Conservation (phyloP, 2,888 invertebrate genomes). For the Archips crataeganus region DNA sequence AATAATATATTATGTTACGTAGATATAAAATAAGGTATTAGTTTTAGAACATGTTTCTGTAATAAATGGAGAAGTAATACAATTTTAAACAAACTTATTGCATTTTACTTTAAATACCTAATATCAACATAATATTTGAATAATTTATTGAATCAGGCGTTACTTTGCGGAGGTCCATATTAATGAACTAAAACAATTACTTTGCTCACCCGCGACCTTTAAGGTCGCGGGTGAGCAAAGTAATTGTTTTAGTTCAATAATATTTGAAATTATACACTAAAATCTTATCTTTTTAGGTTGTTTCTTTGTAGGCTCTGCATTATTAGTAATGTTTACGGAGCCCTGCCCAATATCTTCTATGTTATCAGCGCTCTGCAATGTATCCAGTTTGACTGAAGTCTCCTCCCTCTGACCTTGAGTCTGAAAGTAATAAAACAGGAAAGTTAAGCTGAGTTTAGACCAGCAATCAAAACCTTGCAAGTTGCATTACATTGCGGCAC, state of each 20-base stretch:
- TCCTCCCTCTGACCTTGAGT: slow-evolving; percentile 74
- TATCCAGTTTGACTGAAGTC: slow-evolving; percentile 75
- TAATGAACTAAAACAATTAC: no score
- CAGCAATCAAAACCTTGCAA: no score
- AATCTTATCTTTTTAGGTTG: slow-evolving; percentile 80
- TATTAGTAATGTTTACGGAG: slow-evolving; percentile 44
- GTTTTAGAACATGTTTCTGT: background rate
- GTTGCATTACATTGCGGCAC: no score
- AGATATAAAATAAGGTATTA: background rate
- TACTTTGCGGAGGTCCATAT: no score
- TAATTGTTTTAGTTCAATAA: no score
- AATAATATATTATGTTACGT: background rate
- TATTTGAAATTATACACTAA: slow-evolving; percentile 48
- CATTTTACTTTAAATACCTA: slow-evolving; percentile 10
- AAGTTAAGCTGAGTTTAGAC: no score
- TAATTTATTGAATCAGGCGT: no score
- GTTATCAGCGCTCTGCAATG: slow-evolving; percentile 67
- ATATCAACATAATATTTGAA: background rate
- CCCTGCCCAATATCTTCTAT: slow-evolving; percentile 74
- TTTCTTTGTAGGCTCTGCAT: slow-evolving; percentile 58
- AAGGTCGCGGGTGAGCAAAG: no score
- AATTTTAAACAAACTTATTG: background rate
- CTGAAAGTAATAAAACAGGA: slow-evolving; percentile 55
- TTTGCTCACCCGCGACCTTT: no score
- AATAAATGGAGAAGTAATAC: background rate